Evolutionary conservation across 2,797 vertebrate genomes (phyloP).

Genomic region (Spondyliosoma cantharus): DNA sequence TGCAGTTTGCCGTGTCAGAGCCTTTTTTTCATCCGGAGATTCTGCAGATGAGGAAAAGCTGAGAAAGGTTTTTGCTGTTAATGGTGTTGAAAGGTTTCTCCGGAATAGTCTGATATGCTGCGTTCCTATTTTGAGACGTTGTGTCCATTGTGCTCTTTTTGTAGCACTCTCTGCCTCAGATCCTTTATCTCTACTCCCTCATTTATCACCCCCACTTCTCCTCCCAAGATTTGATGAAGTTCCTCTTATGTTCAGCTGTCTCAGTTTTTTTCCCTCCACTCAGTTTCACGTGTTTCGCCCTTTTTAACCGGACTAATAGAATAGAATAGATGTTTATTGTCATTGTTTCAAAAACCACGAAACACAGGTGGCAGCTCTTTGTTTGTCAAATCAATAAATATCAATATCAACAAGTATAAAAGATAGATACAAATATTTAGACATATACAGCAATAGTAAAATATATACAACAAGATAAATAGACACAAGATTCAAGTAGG

Average conservation of each 20-base stretch:
- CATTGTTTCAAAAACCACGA: too few relatives aligned
- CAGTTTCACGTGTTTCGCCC: background rate
- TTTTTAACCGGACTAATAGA: background rate
- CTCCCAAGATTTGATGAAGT: conserved; percentile 39
- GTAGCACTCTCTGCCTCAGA: conserved; percentile 9
- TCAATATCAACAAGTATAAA: too few relatives aligned
- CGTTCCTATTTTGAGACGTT: conserved; percentile 9
- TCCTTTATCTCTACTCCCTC: conserved; percentile 26
- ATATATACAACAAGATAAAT: too few relatives aligned
- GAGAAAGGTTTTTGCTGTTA: conserved; percentile 21
- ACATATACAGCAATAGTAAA: too few relatives aligned
- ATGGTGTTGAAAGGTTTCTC: conserved; percentile 23
- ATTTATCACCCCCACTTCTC: conserved; percentile 20
- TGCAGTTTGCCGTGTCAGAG: conserved; percentile 18
- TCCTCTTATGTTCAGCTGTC: conserved; percentile 31
- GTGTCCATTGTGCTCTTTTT: conserved; percentile 28
- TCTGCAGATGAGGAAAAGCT: conserved; percentile 37
- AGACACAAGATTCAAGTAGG: too few relatives aligned
- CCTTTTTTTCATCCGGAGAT: conserved; percentile 17
- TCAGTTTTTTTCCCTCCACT: background rate
- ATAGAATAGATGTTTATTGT: too few relatives aligned
- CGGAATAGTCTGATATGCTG: conserved; percentile 30
- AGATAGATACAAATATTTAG: too few relatives aligned
- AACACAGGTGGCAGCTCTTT: too few relatives aligned
- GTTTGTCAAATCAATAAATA: too few relatives aligned